Conservation (phyloP, 2,797 vertebrate species). For the Gymnoscopelus microlampas region DNA sequence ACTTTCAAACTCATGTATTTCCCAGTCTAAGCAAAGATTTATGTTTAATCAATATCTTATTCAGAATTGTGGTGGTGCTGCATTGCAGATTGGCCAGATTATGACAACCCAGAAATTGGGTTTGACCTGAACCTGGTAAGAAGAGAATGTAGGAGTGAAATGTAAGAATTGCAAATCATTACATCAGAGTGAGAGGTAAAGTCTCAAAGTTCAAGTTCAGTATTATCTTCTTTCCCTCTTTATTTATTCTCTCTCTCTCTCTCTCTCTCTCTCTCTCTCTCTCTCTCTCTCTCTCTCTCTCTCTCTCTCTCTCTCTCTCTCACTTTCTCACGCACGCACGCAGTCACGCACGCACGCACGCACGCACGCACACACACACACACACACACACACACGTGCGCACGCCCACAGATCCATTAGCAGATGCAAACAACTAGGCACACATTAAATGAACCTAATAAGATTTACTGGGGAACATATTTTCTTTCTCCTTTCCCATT, state of each 20-base stretch:
- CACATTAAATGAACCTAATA: constrained; percentile 68
- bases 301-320: not conserved
- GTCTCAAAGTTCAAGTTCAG: constrained; percentile 45
- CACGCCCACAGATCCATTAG: constrained; percentile 1
- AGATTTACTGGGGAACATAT: constrained; percentile 10
- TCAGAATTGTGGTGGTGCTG: constrained; percentile 27
- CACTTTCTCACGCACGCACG: no score
- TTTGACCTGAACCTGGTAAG: constrained; percentile 19
- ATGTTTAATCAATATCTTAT: constrained; percentile 32
- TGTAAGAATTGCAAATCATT: constrained; percentile 57
- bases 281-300: not conserved
- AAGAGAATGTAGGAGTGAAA: constrained; percentile 6
- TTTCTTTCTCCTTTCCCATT: constrained; percentile 75
- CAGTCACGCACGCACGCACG: constrained; percentile 15
- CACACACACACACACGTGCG: constrained; percentile 15
- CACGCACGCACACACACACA: constrained; percentile 13
- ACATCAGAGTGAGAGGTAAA: constrained; percentile 49
- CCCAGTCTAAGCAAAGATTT: not conserved
- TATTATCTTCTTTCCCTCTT: constrained; percentile 13
- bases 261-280: no score
- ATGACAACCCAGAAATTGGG: constrained; percentile 27
- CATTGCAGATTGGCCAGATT: constrained; percentile 43
- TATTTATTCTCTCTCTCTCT: not conserved
- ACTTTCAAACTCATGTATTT: no score
- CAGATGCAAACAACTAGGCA: constrained; percentile 65